phyloP scores from a whole-genome alignment of 2,113 vertebrate genomes.

The Centropus unirufus region DNA sequence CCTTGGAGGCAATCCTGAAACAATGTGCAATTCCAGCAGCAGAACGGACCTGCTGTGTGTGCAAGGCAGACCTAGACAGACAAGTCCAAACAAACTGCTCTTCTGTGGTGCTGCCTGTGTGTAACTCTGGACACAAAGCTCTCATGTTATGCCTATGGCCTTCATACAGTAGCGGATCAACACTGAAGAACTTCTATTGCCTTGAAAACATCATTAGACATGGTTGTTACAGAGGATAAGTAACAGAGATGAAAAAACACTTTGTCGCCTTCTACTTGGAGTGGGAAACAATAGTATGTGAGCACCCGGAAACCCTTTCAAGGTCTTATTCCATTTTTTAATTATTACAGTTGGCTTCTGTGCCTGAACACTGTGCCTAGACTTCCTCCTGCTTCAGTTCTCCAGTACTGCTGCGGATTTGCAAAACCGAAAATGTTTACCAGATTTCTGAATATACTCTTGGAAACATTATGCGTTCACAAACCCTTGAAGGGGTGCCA shows the following conservation, averaged over 20 bases:
- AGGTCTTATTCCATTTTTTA: neutral
- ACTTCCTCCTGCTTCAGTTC: neutral
- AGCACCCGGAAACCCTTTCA: rapidly evolving
- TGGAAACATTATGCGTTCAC: neutral
- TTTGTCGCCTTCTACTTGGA: neutral
- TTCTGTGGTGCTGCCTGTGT: rapidly evolving
- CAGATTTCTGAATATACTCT: neutral
- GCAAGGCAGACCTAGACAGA: neutral
- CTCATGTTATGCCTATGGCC: rapidly evolving
- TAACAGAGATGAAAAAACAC: neutral
- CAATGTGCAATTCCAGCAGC: neutral
- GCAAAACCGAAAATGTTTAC: neutral
- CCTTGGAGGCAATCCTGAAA: neutral
- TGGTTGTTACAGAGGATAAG: neutral
- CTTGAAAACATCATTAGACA: neutral
- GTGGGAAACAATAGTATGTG: neutral
- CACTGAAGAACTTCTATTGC: rapidly evolving
- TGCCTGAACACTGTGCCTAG: neutral
- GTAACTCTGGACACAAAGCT: neutral
- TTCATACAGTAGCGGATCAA: neutral
- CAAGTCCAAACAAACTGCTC: neutral
- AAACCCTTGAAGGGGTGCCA: neutral
- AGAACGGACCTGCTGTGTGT: neutral
- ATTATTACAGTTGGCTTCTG: neutral
- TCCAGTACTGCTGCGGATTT: neutral